Conservation (phyloP, 2,797 vertebrate genomes). For the Malurus splendens region DNA sequence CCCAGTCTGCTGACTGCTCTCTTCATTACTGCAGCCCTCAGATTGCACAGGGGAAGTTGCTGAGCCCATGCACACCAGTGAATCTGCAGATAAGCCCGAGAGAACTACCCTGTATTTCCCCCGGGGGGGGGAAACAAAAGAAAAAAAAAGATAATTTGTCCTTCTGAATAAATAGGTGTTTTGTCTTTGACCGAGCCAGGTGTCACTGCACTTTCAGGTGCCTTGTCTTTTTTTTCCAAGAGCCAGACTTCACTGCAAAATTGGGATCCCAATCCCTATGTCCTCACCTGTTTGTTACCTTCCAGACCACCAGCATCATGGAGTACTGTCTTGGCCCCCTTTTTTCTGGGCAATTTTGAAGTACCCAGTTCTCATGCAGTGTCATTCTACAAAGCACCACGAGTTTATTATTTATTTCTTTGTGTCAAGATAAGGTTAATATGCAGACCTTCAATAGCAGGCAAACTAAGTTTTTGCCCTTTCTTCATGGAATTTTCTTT, state of each 20-base stretch:
- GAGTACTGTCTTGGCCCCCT: background rate
- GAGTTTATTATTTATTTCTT: background rate
- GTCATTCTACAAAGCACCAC: background rate
- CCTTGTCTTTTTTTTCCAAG: background rate
- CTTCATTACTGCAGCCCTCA: background rate
- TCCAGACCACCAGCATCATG: background rate
- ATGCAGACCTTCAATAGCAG: background rate
- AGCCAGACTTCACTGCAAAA: background rate
- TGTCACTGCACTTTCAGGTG: background rate
- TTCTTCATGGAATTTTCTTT: background rate
- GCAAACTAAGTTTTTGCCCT: background rate
- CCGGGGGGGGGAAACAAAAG: fast-evolving
- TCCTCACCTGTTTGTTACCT: background rate
- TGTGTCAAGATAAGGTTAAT: background rate
- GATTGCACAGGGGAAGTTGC: background rate
- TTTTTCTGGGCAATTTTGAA: background rate
- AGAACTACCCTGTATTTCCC: background rate
- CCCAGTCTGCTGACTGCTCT: background rate
- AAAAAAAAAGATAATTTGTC: background rate
- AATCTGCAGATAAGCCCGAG: background rate
- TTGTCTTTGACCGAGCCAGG: background rate
- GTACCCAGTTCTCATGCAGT: background rate
- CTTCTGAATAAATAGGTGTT: background rate
- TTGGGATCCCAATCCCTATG: fast-evolving
- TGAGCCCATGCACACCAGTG: background rate